These are phyloP conservation scores for Hirtodrosophila histrioides DNA, from an alignment of 2,888 invertebrate genomes.

Conservation along the genomic window DNA sequence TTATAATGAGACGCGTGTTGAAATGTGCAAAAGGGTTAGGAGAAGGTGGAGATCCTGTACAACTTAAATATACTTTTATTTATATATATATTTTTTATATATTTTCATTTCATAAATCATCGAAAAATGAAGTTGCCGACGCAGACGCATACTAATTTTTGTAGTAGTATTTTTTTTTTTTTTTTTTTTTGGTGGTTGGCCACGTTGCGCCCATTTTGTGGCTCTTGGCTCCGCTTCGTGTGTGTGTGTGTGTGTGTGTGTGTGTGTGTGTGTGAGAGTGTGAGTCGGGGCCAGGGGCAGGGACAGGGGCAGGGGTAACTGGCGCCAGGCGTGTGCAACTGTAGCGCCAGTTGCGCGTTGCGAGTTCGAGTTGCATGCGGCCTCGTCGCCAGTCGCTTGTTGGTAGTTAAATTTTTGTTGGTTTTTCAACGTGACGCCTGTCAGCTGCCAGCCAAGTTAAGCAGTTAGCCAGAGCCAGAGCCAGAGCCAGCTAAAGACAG, in stretches of 20 bases:
- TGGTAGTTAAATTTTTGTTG: slow-evolving; percentile 75
- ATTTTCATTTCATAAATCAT: slow-evolving; percentile 72
- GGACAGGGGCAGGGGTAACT: slow-evolving; percentile 37
- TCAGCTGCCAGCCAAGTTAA: slow-evolving; percentile 68
- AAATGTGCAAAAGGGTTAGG: slow-evolving; percentile 38
- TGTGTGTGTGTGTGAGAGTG: too few species aligned
- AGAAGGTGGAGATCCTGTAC: slow-evolving; percentile 40
- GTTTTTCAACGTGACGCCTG: slow-evolving; percentile 77
- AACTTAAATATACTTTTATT: slow-evolving; percentile 6
- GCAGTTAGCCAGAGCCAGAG: slow-evolving; percentile 31
- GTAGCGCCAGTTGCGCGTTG: slow-evolving; percentile 60
- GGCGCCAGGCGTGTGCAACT: slow-evolving; percentile 63
- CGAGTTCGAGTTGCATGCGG: slow-evolving; percentile 9
- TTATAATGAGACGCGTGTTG: slow-evolving; percentile 78
- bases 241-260: too few species aligned
- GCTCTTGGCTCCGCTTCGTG: slow-evolving; percentile 20
- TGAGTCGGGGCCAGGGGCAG: slow-evolving; percentile 16
- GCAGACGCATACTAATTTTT: slow-evolving; percentile 73
- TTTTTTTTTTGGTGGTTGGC: slow-evolving; percentile 58
- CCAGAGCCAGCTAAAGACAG: slow-evolving; percentile 1
- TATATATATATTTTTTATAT: background rate
- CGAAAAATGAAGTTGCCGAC: slow-evolving; percentile 77
- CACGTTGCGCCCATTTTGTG: slow-evolving; percentile 75
- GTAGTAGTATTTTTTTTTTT: slow-evolving; percentile 15
- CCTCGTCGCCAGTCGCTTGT: slow-evolving; percentile 32